Evolutionary conservation across 2,888 invertebrate genomes (phyloP), one percentile per base, ranked within the genome.

Genomic region (Philereme transversata): DNA sequence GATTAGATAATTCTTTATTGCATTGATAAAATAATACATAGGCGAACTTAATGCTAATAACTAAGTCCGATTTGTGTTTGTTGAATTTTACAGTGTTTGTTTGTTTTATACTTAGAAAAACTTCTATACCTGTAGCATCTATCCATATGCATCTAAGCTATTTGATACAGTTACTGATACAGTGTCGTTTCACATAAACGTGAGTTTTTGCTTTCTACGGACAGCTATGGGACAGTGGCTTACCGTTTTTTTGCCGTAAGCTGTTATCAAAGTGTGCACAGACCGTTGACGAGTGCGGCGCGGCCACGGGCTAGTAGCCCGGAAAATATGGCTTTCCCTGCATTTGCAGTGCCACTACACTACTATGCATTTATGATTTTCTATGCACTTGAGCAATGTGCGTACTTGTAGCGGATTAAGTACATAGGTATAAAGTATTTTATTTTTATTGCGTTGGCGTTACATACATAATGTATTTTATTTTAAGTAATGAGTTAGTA

Each of bases 251-350:
- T 66, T 67, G 63, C 64, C 55, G 59, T 65, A 71, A 69, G 72
- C 69, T 67, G 76, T 74, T 79, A 85, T 84, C 83, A 86, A 77
- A 73, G 79, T 76, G 82, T 75, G 81, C 84, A 83, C 64, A 73
- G 76, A 83, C 79, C 83, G 85, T 83, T 79, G 77, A 74, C 75
- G 79, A 79, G 79, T 83, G 84, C 82, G 81, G 82, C 73, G 78
- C 81, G 73, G 85, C 83, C 76, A 79, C 86, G 86, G 86, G 73
- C 87, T 82, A 82, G 75, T 84, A 81, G 87, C 78, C 82, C 82
- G 86, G 87, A 84, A 86, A 85, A 85, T 78, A 70, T 74, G 77
- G 85, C 87, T 90, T 90, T 89, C 87, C 86, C 87, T 80, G 74
- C 79, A 72, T 71, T 67, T 65, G 67, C 52, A 60, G 69, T 66